Conservation (phyloP, 2,888 invertebrate genomes). For the Lasioglossum calceatum region DNA sequence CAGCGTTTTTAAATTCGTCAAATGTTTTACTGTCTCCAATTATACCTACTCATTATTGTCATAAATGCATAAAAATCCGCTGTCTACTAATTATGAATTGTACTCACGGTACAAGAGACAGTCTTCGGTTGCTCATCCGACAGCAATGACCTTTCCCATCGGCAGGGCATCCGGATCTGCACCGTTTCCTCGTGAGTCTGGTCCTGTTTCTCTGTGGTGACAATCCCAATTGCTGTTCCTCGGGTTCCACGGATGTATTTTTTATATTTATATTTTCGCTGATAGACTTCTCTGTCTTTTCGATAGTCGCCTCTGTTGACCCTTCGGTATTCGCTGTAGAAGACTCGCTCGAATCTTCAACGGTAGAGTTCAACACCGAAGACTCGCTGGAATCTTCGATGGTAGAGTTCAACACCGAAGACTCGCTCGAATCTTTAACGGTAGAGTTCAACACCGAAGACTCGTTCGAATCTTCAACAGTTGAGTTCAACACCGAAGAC, state of each 20-base stretch:
- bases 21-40: no score
- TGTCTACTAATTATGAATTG: background rate
- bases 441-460: background rate
- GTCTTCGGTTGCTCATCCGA: slow-evolving; percentile 72
- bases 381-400: background rate
- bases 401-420: background rate
- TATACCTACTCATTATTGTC: no score
- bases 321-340: background rate
- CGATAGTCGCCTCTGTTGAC: slow-evolving; percentile 4
- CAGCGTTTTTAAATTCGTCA: no score
- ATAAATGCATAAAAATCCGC: no score
- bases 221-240: background rate
- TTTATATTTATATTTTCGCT: background rate
- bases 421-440: background rate
- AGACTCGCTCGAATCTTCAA: background rate
- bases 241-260: slow-evolving; percentile 7
- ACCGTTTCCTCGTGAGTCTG: slow-evolving; percentile 64
- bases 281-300: background rate
- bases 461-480: background rate
- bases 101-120: slow-evolving; percentile 79
- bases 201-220: slow-evolving; percentile 7
- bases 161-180: slow-evolving; percentile 77
- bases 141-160: slow-evolving; percentile 82
- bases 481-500: background rate
- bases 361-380: background rate